Percentiles rank a stretch among this genome's conserved stretches.
Conservation (phyloP, 2,113 vertebrate genomes). For the Scophthalmus maximus region DNA sequence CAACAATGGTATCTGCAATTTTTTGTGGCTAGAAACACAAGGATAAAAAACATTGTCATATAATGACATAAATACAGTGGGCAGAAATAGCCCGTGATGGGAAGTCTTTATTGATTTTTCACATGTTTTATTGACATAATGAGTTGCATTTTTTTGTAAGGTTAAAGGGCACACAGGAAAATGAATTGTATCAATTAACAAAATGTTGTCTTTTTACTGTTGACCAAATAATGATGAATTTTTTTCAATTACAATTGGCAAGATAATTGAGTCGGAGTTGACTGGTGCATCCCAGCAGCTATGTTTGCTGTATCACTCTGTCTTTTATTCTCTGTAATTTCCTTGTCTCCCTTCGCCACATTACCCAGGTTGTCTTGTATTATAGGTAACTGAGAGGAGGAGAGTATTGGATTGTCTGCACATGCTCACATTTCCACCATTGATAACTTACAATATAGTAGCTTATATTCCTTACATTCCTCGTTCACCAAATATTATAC, state of each 20-base stretch:
- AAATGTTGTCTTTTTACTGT: no score
- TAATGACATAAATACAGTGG: conserved; percentile 22
- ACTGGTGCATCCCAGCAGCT: background rate
- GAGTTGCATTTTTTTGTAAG: no score
- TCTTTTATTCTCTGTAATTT: no score
- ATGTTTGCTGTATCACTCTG: background rate
- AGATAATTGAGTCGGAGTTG: background rate
- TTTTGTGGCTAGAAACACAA: conserved; percentile 14
- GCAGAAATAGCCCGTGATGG: no score
- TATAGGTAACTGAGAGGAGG: background rate
- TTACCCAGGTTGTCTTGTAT: conserved; percentile 2
- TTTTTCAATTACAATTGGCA: background rate
- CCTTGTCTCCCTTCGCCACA: background rate
- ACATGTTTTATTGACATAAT: no score
- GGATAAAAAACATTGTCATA: conserved; percentile 28
- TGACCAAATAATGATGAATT: background rate
- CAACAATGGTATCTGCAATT: conserved; percentile 50
- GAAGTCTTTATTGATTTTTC: no score
- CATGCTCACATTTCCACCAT: background rate
- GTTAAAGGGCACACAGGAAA: no score
- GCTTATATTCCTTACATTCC: background rate
- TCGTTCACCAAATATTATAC: background rate
- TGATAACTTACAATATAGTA: background rate
- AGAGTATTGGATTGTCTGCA: background rate
- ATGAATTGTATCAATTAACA: no score